Base-by-base conservation (phyloP, 2,888 invertebrate species). In the Cephus rjabovi region DNA sequence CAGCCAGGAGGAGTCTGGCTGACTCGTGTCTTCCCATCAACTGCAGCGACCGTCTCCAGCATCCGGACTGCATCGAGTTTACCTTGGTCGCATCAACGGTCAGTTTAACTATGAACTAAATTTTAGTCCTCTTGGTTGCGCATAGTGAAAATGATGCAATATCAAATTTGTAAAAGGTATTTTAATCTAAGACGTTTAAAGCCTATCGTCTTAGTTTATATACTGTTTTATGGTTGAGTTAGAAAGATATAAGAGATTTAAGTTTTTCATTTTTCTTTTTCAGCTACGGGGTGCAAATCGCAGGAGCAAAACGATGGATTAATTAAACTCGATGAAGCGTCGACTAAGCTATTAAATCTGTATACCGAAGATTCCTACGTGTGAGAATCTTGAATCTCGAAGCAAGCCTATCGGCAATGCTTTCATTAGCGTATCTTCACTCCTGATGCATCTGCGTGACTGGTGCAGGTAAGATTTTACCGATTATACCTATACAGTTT, bases 391-490 rank as follows among this genome's bases (percentile, higher is more conserved):
- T 83, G 33, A 82, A 79, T 85, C 87, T 85, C 89, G 88, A 89
- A 89, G 84, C 86, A 89, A 87, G 86, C 23, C 86, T 86, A 86
- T 89, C 86, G 84, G 82, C 85, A 81, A 82, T 86, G 87, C 87
- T 90, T 91, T 91, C 89, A 90, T 91, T 90, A 90, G 88, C 89
- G 89, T 90, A 89, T 89, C 88, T 88, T 79, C 70, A 31, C 31
- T 80, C 76, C 79, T 78, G 75, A 79, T 35, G 80, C 80, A 81
- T 83, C 87, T 90, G 89, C 90, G 89, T 90, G 90, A 90, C 89
- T 89, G 79, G 83, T 78, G 82, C 85, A 84, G 88, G 85, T 89
- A 88, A 89, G 83, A 68, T 79, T 79, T 56, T 6, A 75, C 76
- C 78, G 75, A 78, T 78, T 78, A 75, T 73, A 77, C 75, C 40